These are phyloP conservation scores for Microplitis manilae DNA, from an alignment of 2,888 invertebrate genomes.

Conservation along the genomic window DNA sequence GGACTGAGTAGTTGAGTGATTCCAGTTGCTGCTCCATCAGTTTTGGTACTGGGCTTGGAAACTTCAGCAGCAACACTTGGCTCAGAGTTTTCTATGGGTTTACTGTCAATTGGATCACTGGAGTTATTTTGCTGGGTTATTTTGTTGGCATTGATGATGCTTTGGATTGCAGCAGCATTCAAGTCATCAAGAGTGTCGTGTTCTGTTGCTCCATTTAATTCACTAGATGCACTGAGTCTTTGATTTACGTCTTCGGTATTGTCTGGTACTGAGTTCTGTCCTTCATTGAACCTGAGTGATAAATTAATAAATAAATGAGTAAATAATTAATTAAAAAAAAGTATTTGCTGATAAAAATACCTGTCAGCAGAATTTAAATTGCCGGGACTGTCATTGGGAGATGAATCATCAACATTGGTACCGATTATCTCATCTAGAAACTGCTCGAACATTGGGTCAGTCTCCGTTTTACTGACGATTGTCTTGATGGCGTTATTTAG, in stretches of 20 bases:
- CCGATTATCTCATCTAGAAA: constrained; percentile 70
- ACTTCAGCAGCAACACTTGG: no score
- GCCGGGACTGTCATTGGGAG: constrained; percentile 57
- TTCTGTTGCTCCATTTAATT: background rate
- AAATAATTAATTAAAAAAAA: background rate
- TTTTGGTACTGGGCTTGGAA: no score
- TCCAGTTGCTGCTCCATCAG: no score
- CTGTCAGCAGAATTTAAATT: constrained; percentile 4
- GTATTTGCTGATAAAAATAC: constrained; percentile 14
- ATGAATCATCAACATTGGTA: constrained; percentile 49
- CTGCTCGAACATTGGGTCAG: constrained; percentile 73
- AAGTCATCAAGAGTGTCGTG: constrained; percentile 61
- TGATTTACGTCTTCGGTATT: constrained; percentile 9
- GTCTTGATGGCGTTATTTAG: constrained; percentile 72
- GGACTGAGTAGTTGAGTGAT: no score
- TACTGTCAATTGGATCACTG: no score
- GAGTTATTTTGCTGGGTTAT: background rate
- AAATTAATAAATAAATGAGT: background rate
- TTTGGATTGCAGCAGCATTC: constrained; percentile 67
- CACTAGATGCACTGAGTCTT: background rate
- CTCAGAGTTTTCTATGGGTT: no score
- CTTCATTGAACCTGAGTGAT: background rate
- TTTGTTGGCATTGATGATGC: constrained; percentile 66
- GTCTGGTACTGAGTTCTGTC: constrained; percentile 45
- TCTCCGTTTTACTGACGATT: constrained; percentile 73